Conservation (phyloP, 2,888 invertebrate genomes). For the Homarus gammarus region DNA sequence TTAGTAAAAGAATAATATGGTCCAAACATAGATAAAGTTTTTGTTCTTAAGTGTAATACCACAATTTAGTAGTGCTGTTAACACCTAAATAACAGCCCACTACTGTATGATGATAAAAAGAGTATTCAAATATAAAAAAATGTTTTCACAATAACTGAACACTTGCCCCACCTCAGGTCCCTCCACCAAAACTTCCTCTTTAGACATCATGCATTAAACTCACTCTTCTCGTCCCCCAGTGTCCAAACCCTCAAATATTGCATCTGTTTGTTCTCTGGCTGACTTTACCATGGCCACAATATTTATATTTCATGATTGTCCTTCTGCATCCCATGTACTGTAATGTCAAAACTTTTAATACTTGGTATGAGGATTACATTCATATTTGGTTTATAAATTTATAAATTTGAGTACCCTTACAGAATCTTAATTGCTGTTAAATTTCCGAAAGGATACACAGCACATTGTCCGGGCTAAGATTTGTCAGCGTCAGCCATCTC, state of each 20-base stretch:
- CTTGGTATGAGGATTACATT: background rate
- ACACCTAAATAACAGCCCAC: background rate
- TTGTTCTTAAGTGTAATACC: background rate
- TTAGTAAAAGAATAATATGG: background rate
- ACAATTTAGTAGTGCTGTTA: constrained; percentile 1
- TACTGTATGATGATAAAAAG: background rate
- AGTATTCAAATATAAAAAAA: background rate
- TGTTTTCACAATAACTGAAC: background rate
- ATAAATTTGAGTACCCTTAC: background rate
- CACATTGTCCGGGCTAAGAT: background rate
- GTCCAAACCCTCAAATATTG: background rate
- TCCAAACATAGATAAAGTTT: background rate
- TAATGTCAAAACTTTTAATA: background rate
- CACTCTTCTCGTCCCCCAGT: background rate
- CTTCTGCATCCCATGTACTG: background rate
- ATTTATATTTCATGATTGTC: constrained; percentile 32
- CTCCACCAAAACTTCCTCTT: background rate
- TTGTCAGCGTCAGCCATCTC: background rate
- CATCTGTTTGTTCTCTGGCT: background rate
- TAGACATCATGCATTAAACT: background rate
- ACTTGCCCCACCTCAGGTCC: background rate
- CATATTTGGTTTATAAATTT: background rate
- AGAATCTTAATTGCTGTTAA: background rate
- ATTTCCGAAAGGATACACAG: background rate
- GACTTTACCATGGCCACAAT: background rate